These are phyloP conservation scores for Alces alces DNA, from an alignment of 2,113 vertebrate species.

Conservation along the genomic window DNA sequence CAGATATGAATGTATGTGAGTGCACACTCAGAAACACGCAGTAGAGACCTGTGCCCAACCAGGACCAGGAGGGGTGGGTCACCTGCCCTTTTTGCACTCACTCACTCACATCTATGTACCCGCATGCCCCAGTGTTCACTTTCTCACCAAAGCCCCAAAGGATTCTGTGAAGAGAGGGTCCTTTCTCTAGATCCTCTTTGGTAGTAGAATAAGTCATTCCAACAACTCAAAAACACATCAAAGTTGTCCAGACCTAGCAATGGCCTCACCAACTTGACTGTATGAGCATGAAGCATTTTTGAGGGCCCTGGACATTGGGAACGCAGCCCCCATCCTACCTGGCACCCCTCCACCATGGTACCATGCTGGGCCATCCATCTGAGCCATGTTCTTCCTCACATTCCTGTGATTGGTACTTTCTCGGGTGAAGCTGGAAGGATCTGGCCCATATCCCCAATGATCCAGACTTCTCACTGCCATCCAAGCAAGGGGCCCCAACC, in stretches of 20 bases:
- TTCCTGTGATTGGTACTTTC: neutral
- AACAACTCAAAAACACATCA: neutral
- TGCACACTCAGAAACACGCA: neutral
- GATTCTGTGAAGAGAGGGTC: neutral
- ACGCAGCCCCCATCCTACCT: neutral
- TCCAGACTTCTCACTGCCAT: neutral
- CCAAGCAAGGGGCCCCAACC: neutral
- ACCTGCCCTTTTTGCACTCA: neutral
- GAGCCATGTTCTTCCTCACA: neutral
- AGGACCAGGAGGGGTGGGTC: neutral
- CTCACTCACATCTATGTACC: neutral
- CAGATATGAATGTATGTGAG: neutral
- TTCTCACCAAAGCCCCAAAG: neutral
- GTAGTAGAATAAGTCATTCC: neutral
- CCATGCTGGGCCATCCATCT: neutral
- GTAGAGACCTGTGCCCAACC: neutral
- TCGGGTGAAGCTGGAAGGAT: neutral
- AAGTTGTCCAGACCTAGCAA: neutral
- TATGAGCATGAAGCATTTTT: neutral
- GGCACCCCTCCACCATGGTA: neutral
- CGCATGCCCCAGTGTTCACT: neutral
- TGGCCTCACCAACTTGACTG: neutral
- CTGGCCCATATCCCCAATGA: fast-evolving
- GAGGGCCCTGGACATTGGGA: neutral
- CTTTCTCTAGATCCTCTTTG: neutral